These are phyloP conservation scores for Gymnosoma rotundatum DNA, from an alignment of 2,888 invertebrate species.

Conservation along the genomic window DNA sequence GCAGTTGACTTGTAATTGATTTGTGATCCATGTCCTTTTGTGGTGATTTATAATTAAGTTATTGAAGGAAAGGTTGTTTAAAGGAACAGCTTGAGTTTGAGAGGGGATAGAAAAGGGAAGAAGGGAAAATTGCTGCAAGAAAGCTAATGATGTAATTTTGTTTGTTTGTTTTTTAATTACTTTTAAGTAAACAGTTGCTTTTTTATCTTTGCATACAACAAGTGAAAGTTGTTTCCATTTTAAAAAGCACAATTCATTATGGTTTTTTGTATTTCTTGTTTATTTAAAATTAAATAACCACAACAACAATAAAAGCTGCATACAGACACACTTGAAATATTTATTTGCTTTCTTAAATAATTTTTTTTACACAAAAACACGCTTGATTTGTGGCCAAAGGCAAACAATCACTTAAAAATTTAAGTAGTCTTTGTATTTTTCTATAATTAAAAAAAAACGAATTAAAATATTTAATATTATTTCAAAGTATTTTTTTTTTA, in stretches of 20 bases:
- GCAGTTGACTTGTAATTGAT: constrained; percentile 79
- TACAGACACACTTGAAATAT: constrained; percentile 16
- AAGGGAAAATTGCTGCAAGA: neutral
- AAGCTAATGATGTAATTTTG: neutral
- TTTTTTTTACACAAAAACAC: constrained; percentile 15
- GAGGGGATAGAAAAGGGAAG: neutral
- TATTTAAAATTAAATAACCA: constrained; percentile 42
- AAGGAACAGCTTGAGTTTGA: neutral
- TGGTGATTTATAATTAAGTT: constrained; percentile 17
- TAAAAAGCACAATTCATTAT: neutral
- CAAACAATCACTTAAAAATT: neutral
- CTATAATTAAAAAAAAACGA: neutral
- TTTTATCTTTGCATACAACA: neutral
- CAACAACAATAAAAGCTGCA: constrained; percentile 30
- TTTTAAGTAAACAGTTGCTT: neutral
- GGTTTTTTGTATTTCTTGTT: constrained; percentile 2
- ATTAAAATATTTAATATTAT: neutral
- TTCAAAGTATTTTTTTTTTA: constrained; percentile 8
- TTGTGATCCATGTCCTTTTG: constrained; percentile 77
- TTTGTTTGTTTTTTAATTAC: neutral
- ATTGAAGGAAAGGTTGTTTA: neutral
- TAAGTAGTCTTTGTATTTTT: neutral
- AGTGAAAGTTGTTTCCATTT: constrained; percentile 6
- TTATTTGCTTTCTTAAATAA: neutral
- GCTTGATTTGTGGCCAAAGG: neutral